Conservation (phyloP, 2,797 vertebrate genomes). For the Notoglanidium macrostoma region DNA sequence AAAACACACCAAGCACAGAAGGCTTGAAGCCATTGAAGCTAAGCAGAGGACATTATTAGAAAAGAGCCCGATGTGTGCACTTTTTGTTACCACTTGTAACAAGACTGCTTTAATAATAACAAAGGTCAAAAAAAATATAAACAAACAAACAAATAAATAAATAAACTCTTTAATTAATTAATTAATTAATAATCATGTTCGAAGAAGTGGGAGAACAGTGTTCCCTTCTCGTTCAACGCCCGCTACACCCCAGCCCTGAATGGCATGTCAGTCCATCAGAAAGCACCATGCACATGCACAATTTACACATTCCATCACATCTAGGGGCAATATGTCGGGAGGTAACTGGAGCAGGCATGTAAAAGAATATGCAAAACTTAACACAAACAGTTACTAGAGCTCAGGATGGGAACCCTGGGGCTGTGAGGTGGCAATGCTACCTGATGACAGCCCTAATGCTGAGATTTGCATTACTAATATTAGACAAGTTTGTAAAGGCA, state of each 20-base stretch:
- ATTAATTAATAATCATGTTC: no score
- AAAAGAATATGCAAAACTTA: not conserved
- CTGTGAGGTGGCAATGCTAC: not conserved
- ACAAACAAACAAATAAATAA: no score
- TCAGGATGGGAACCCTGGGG: slow-evolving; percentile 69
- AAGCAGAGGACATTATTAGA: no score
- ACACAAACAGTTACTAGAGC: not conserved
- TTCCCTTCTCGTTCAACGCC: no score
- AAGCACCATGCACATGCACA: not conserved
- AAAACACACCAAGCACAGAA: no score
- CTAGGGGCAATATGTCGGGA: not conserved
- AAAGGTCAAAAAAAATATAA: no score
- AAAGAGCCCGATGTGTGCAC: no score
- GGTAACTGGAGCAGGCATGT: not conserved
- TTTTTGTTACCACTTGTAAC: no score
- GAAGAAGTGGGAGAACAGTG: no score
- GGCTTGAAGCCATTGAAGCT: no score
- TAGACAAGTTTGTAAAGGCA: not conserved
- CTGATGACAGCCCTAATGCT: not conserved
- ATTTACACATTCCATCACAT: not conserved
- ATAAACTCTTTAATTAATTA: no score
- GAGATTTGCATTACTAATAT: not conserved
- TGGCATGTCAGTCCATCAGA: not conserved
- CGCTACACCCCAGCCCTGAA: not conserved
- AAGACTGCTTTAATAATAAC: no score